Evolutionary conservation across 2,797 vertebrate species (phyloP).

Genomic region (Smutsia gigantea): DNA sequence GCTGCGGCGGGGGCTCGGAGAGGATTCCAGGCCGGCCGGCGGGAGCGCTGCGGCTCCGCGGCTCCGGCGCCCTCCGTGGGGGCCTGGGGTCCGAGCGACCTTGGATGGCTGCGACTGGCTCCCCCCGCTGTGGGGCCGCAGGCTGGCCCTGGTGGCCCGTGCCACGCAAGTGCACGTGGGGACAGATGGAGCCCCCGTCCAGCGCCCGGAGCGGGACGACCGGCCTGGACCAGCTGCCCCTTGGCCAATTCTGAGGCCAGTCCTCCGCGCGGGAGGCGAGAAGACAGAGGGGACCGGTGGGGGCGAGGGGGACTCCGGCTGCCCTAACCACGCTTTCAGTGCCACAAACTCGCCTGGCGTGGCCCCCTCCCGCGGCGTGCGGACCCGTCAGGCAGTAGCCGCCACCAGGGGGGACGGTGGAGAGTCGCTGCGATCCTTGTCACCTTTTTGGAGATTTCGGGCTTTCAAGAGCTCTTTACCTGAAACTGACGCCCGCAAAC

Average conservation of each 20-base stretch:
- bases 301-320: too few relatives aligned
- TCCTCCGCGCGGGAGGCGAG: rapidly evolving
- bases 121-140: rapidly evolving
- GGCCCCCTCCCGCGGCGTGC: rapidly evolving
- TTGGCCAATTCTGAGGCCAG: rapidly evolving
- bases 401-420: rapidly evolving
- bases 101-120: rapidly evolving
- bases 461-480: constrained; percentile 82
- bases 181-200: background rate
- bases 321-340: background rate
- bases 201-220: rapidly evolving
- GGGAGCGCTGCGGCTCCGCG: background rate
- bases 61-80: background rate
- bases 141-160: background rate
- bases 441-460: constrained; percentile 65
- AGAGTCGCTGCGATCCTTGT: background rate
- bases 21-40: rapidly evolving
- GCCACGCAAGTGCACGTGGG: background rate
- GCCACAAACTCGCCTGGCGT: background rate
- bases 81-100: background rate
- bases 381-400: rapidly evolving
- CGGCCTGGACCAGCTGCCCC: background rate
- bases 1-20: rapidly evolving
- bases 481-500: constrained; percentile 85
- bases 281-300: background rate